Evolutionary conservation across 2,797 vertebrate genomes (phyloP).

Genomic region (Poecilia picta): DNA sequence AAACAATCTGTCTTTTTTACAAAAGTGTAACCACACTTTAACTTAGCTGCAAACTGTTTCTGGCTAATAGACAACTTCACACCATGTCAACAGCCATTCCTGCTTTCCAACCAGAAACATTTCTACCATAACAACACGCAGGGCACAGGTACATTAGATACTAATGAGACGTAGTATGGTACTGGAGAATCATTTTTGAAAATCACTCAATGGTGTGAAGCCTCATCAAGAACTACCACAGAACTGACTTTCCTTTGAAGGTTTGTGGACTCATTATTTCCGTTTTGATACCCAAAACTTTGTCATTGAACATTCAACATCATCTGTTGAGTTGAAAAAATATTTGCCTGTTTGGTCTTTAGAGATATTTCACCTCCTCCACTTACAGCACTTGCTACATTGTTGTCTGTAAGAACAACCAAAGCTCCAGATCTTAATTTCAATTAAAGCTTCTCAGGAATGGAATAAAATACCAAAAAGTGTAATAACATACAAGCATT

Average conservation of each 20-base stretch:
- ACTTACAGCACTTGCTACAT: too few relatives aligned
- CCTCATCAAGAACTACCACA: constrained; percentile 1
- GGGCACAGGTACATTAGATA: neutral
- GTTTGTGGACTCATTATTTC: constrained; percentile 16
- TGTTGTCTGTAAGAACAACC: too few relatives aligned
- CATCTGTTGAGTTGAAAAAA: too few relatives aligned
- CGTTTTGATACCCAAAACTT: constrained; percentile 2
- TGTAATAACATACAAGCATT: too few relatives aligned
- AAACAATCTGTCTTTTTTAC: constrained; percentile 2
- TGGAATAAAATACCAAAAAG: too few relatives aligned
- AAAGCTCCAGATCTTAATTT: too few relatives aligned
- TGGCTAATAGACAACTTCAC: constrained; percentile 1
- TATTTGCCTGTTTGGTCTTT: too few relatives aligned
- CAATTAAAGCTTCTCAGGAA: too few relatives aligned
- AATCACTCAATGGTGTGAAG: constrained; percentile 1
- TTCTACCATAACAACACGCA: neutral
- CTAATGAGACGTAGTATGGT: constrained; percentile 11
- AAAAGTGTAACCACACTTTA: neutral
- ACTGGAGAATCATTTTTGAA: neutral
- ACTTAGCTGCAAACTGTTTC: neutral
- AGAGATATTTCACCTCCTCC: too few relatives aligned
- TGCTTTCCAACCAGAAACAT: neutral
- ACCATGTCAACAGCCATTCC: neutral
- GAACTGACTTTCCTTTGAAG: constrained; percentile 1
- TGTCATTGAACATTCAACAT: neutral